A percentile compares a stretch with the other conserved stretches of the same genome.
phyloP scores from a whole-genome alignment of 2,113 vertebrate species.

The Pseudonaja textilis region DNA sequence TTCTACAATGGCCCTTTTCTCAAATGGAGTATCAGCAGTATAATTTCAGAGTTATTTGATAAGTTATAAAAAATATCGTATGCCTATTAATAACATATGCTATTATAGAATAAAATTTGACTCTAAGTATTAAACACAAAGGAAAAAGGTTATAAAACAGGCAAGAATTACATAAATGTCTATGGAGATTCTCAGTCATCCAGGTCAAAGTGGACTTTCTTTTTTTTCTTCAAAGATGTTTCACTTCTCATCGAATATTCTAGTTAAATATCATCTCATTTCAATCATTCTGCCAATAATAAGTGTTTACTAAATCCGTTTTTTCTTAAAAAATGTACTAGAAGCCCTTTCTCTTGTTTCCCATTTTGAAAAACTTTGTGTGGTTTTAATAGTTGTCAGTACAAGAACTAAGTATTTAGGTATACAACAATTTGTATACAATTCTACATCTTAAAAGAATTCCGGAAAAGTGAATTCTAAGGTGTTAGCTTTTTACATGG shows the following conservation, averaged over 20 bases:
- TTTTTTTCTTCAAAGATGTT: background rate
- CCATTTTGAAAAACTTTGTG: background rate
- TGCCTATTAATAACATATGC: background rate
- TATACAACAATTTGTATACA: background rate
- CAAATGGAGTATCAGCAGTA: background rate
- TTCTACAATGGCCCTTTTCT: background rate
- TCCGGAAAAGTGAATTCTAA: background rate
- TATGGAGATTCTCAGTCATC: background rate
- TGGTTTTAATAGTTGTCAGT: background rate
- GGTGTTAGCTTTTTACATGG: too few species aligned
- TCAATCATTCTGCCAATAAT: background rate
- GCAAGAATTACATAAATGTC: background rate
- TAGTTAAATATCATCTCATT: background rate
- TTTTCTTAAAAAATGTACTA: background rate
- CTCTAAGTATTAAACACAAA: background rate
- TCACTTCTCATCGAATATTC: background rate
- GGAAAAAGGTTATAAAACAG: background rate
- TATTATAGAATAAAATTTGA: background rate
- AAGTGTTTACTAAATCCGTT: constrained; percentile 2
- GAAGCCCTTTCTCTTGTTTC: background rate
- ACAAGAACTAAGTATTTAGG: constrained; percentile 21
- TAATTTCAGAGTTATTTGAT: background rate
- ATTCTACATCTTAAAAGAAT: background rate
- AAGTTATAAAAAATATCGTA: background rate
- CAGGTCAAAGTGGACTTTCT: background rate